Base-by-base conservation (phyloP, 2,888 invertebrate genomes). In the Lutraria lutraria region DNA sequence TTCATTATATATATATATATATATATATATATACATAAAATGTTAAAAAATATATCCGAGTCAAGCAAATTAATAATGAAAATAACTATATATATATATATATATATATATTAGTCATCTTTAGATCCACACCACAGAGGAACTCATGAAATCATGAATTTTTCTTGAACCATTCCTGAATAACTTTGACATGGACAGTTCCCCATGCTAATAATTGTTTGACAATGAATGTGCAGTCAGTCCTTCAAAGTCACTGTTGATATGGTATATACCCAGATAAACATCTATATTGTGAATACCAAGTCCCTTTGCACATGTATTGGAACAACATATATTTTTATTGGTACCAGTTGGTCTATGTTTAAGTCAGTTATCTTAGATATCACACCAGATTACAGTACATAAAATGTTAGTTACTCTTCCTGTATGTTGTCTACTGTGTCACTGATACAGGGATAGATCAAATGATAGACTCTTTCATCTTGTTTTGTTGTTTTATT, bases 381-480 rank as follows among this genome's bases (percentile, higher is more conserved):
- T 68, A 68, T 68, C 25, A 68, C 63, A 68, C 63, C 63, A 13
- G 63, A 68, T 68, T 2, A n/a, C n/a, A 60, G 21, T 19, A 25
- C 63, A 68, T 25, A 25, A 68, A n/a, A 21, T 68, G 63, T 68
- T 25, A 68, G n/a, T n/a, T n/a, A n/a, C 25, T 25, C 25, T 68
- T 12, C 25, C 21, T n/a, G n/a, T 8, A 25, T 68, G 12, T 25
- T n/a, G n/a, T 2, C 10, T 25, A 25, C 25, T 15, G 25, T 68
- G 25, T n/a, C 25, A 12, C 63, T n/a, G 63, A 68, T 68, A n/a
- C 63, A 13, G 25, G 25, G 43, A 13, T n/a, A 8, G 63, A 68
- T 68, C n/a, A 68, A 60, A 68, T 25, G 6, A 68, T 68, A 25
- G 25, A 68, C 63, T 68, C 63, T 68, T 68, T 68, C 63, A 68